Conservation (phyloP, 2,113 vertebrate species). For the Prunella himalayana region DNA sequence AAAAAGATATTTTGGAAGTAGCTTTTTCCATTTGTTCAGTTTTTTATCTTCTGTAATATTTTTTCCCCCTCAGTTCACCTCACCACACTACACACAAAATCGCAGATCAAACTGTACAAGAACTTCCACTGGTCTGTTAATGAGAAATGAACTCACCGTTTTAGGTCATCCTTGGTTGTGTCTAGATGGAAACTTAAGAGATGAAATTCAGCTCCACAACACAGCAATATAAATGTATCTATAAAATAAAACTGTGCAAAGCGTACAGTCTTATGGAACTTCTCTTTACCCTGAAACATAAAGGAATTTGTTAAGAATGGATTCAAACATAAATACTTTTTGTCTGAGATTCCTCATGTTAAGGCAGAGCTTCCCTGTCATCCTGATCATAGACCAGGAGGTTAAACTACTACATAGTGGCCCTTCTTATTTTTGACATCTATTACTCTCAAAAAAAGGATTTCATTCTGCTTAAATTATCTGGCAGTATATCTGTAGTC, state of each 20-base stretch:
- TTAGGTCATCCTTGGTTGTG: constrained; percentile 72
- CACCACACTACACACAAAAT: neutral
- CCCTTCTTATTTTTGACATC: neutral
- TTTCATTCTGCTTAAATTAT: neutral
- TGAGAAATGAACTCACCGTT: constrained; percentile 64
- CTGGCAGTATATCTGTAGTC: neutral
- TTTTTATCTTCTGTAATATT: neutral
- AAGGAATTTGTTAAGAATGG: neutral
- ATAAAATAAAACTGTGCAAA: constrained; percentile 88
- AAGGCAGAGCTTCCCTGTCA: neutral
- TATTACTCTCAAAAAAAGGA: neutral
- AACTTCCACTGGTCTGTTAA: neutral
- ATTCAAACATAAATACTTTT: neutral
- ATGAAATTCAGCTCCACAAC: constrained; percentile 78
- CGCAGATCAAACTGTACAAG: neutral
- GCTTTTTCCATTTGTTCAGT: neutral
- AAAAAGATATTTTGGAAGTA: neutral
- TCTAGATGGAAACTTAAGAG: constrained; percentile 77
- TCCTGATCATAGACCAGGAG: neutral
- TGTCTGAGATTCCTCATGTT: neutral
- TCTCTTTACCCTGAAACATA: constrained; percentile 71
- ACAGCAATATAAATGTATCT: constrained; percentile 82
- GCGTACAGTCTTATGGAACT: constrained; percentile 69
- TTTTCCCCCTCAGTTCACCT: neutral
- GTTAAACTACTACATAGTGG: neutral